Evolutionary conservation across 2,797 vertebrate species (phyloP).

Genomic region (Microhierax caerulescens): DNA sequence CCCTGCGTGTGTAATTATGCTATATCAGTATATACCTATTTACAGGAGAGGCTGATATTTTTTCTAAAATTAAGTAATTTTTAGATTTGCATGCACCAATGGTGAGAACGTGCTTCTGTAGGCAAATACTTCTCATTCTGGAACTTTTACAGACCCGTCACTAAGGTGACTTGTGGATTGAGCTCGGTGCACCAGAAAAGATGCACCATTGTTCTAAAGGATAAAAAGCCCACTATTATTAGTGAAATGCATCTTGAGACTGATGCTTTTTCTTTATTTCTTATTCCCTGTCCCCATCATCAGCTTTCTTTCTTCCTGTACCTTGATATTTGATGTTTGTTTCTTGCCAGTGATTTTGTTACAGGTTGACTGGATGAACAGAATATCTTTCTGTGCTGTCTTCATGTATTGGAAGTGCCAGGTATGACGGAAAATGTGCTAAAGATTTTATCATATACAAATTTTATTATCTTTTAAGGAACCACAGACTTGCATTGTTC

Average conservation of each 20-base stretch:
- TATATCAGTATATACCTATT: background rate
- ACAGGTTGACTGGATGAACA: background rate
- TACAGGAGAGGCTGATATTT: background rate
- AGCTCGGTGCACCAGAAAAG: background rate
- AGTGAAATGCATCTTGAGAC: background rate
- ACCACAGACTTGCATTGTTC: background rate
- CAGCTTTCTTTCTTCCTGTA: background rate
- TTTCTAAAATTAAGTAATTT: background rate
- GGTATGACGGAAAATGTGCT: background rate
- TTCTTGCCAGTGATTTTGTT: background rate
- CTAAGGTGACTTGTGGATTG: background rate
- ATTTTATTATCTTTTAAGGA: background rate
- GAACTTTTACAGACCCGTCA: background rate
- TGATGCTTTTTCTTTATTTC: background rate
- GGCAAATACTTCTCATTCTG: background rate
- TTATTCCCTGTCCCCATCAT: background rate
- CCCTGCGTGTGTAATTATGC: background rate
- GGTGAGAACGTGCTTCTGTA: background rate
- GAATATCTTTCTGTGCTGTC: background rate
- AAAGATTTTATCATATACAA: background rate
- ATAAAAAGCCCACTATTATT: background rate
- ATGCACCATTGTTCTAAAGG: background rate
- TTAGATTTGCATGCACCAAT: background rate
- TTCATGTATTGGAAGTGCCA: background rate
- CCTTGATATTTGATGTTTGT: background rate